Evolutionary conservation across 2,797 vertebrate genomes (phyloP).

Genomic region (Danio jaintianensis): DNA sequence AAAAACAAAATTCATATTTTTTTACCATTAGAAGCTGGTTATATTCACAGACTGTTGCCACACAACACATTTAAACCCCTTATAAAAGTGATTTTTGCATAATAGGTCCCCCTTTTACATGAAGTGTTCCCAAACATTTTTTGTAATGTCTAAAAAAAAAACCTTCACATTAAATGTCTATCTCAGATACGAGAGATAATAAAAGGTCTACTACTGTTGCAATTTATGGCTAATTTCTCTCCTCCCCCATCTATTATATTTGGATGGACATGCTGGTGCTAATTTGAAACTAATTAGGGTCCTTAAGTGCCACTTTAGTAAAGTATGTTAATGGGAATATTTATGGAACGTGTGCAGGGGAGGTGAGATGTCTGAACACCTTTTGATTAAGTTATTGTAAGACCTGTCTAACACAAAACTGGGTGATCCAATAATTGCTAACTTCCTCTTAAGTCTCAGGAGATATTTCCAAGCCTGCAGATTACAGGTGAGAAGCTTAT

Average conservation of each 20-base stretch:
- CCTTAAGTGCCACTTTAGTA: conserved; percentile 61
- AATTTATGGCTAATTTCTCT: conserved; percentile 71
- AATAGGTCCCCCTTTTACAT: too few relatives aligned
- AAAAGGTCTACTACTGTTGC: conserved; percentile 66
- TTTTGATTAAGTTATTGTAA: conserved; percentile 44
- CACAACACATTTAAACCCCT: too few relatives aligned
- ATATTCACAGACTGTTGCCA: too few relatives aligned
- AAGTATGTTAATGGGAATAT: conserved; percentile 44
- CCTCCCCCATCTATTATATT: conserved; percentile 71
- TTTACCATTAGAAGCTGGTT: too few relatives aligned
- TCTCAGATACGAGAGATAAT: not conserved
- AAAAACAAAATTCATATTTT: too few relatives aligned
- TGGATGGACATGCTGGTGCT: conserved; percentile 70
- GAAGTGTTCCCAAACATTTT: too few relatives aligned
- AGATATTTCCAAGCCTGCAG: not conserved
- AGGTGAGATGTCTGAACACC: conserved; percentile 32
- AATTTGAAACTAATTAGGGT: conserved; percentile 75
- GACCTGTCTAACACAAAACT: conserved; percentile 41
- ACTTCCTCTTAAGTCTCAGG: conserved; percentile 9
- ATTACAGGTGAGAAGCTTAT: not conserved
- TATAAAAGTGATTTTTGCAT: too few relatives aligned
- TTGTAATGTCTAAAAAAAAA: not conserved
- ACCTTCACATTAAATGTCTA: not conserved
- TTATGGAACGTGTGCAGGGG: conserved; percentile 32
- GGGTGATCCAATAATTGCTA: conserved; percentile 25